Evolutionary conservation across 2,888 invertebrate genomes (phyloP), one percentile per base, ranked within the genome.

Genomic region (Cheilosia variabilis): DNA sequence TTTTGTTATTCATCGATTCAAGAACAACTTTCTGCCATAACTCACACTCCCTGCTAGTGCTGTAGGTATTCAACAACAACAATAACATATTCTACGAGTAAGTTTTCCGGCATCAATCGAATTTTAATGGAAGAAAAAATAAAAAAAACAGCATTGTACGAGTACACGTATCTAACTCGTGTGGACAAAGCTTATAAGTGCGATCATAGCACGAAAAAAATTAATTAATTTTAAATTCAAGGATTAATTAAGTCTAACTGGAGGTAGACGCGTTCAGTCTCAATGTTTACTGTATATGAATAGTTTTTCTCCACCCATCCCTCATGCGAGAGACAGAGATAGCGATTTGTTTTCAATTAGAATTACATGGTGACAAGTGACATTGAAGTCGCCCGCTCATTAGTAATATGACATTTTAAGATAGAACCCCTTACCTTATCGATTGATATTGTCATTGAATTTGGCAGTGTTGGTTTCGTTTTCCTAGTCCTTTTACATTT

Each of bases 361-460:
- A 71, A 63, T 58, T 34, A 52, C 65, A 62, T 19, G 37, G 43
- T 52, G 79, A 71, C 65, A 65, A 27, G 43, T 58, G 79, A 65
- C 65, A 65, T 57, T 58, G 24, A 13, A 53, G 41, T 45, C 19
- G 19, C 17, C 7, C 34, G 66, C 22, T 17, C 31, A 69, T 31
- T 57, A 62, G 52, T 31, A 13, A 19, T 15, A 4, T 24, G 7
- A 55, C 31, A 55, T 31, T 55, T 15, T 6, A 7, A 55, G 31
- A 31, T 19, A 24, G 13, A 22, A 37, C 19, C 24, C n/a, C 31
- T 72, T 81, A 86, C 86, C 86, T 86, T 86, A 81, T 86, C 86
- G 86, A 72, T 86, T 86, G 86, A 81, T 86, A 86, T 86, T 86
- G 86, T 86, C 86, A 86, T 86, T 81, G 81, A 81, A 68, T 86